Base-by-base conservation (phyloP, 2,113 vertebrate genomes). In the Vicugna pacos region DNA sequence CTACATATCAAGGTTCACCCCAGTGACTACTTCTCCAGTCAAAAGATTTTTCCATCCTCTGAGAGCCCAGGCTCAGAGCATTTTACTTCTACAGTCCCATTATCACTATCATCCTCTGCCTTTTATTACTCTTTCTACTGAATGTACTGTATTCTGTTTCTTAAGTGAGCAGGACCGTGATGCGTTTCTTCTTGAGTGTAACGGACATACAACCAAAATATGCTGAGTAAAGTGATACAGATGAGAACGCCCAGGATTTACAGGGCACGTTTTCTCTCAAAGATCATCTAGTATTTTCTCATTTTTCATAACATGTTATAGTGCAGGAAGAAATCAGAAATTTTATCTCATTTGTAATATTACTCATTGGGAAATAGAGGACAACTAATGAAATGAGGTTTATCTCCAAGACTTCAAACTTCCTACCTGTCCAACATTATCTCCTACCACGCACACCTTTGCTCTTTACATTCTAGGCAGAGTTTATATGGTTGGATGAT, bases 71-170 rank as follows among this genome's bases (percentile, higher is more conserved):
- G 58, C 20, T 52, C 9, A 75, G 58, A 69, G 52, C 13, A 26
- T 67, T 89, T 92, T 77, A 64, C 46, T 94, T 94, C 65, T 64
- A 89, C 2, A 46, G 28, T 73, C 60, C 56, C 35, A 77, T 84
- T 73, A 42, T 69, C 26, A 60, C 32, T 91, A 75, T 72, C 16
- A 65, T 92, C 76, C 17, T 86, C n/a, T 91, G 46, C 6, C 30
- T 89, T 95, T 89, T 64, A 52, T 83, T 56, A 92, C 82, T 15
- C 89, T 86, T 94, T 69, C 72, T 52, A 52, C 64, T 50, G 13
- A 88, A 38, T 50, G 75, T 56, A 35, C 32, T 88, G 35, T 19
- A 67, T 54, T 93, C 35, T 87, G 9, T 72, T 42, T 58, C 67
- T 48, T 84, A 70, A 80, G 52, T 80, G 22, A 12, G 24, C 17